Base-by-base conservation (phyloP, 2,113 vertebrate genomes). In the Apteryx owenii region DNA sequence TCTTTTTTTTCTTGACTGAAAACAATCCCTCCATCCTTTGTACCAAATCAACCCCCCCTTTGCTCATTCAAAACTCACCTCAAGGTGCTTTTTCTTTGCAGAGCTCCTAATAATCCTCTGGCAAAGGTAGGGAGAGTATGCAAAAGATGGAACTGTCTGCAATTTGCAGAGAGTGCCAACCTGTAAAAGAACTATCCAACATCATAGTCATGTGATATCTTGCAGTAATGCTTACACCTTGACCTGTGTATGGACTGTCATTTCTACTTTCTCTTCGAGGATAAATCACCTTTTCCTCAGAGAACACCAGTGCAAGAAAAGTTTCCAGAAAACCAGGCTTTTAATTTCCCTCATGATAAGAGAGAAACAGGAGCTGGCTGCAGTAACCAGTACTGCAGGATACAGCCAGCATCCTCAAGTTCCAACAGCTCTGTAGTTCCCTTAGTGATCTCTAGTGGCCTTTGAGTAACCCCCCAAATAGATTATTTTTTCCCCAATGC, bases 401-500 rank as follows among this genome's bases (percentile, higher is more conserved):
- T n/a, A 48, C 22, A 84, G 51, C 9, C 65, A 83, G 5, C 23
- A 71, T 22, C 53, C 38, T 33, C 33, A 62, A 78, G 33, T 36
- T 29, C n/a, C 33, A 48, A 22, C 50, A 71, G 54, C 71, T 90
- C 36, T n/a, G 33, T 26, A 72, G 36, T 13, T 88, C 42, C 38
- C 16, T 48, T 33, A 22, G 20, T 19, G 40, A 28, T 89, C 31
- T 77, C 38, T 18, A 13, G 9, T 4, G 22, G 7, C 44, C 7
- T 3, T 42, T 70, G 31, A 46, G 10, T 26, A 15, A 86, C 23
- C 20, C 20, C 21, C 15, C 23, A 25, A 0, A 61, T 15, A 44
- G 28, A 5, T 12, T 28, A 23, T 8, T 54, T 29, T 46, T 26
- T 9, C 0, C 0, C 28, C 23, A 48, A 48, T 48, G 46, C 18